These are phyloP conservation scores for Perizoma affinitatum DNA, from an alignment of 2,888 invertebrate species.

Conservation along the genomic window DNA sequence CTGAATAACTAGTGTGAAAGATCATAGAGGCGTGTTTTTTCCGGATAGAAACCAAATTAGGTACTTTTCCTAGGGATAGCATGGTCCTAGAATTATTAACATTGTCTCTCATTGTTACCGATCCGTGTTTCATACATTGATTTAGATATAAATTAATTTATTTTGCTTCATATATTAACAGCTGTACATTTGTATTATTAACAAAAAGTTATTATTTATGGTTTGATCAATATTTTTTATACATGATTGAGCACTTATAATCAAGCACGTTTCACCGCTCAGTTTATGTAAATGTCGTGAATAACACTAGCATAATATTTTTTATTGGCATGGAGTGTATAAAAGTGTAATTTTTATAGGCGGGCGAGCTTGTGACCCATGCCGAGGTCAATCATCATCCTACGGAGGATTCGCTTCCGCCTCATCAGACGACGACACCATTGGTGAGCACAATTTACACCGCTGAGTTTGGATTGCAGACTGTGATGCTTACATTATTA, in stretches of 20 bases:
- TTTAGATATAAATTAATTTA: background rate
- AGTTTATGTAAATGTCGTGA: conserved; percentile 18
- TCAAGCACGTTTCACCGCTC: conserved; percentile 24
- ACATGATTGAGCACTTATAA: conserved; percentile 10
- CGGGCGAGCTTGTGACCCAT: conserved; percentile 80
- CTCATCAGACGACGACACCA: conserved; percentile 84
- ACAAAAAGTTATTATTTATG: too few species aligned
- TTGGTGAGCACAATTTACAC: conserved; percentile 59
- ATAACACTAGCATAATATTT: conserved; percentile 2
- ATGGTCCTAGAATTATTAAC: conserved; percentile 22
- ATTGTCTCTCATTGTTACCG: conserved; percentile 6
- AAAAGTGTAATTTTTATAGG: conserved; percentile 44
- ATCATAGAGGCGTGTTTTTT: background rate
- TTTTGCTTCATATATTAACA: conserved; percentile 9
- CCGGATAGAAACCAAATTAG: conserved; percentile 28
- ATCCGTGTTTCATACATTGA: background rate
- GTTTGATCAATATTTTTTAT: too few species aligned
- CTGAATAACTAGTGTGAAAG: background rate
- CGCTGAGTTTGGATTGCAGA: too few species aligned
- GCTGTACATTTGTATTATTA: too few species aligned
- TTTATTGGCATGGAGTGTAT: background rate
- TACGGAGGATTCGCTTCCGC: conserved; percentile 84
- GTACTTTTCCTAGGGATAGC: conserved; percentile 26
- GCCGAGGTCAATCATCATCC: conserved; percentile 85
- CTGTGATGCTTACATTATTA: too few species aligned